A percentile compares a stretch with the other conserved stretches of the same genome.
Conservation (phyloP, 2,888 invertebrate genomes). For the Sarcophaga caerulescens region DNA sequence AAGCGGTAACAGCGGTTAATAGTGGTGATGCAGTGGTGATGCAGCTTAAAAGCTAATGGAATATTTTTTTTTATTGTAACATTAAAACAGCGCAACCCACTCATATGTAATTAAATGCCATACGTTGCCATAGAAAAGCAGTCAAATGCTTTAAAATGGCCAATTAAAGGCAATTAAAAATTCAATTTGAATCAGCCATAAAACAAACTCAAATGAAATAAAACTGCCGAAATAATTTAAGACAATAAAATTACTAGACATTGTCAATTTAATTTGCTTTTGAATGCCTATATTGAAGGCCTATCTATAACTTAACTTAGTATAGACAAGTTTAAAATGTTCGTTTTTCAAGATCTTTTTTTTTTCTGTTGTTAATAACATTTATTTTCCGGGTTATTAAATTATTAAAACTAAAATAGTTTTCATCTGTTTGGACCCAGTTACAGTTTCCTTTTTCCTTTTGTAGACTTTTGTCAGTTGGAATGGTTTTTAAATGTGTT, state of each 20-base stretch:
- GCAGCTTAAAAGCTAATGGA: neutral
- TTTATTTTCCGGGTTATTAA: constrained; percentile 60
- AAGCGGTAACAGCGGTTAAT: neutral
- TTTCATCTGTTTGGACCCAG: neutral
- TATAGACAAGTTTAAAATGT: no score
- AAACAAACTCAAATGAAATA: neutral
- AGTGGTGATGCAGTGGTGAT: neutral
- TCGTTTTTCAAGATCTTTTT: no score
- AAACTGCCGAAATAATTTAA: neutral
- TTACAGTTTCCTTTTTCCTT: neutral
- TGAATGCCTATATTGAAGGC: neutral
- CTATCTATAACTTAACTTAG: no score
- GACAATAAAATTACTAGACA: constrained; percentile 26
- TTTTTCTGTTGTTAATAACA: neutral
- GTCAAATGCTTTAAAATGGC: neutral
- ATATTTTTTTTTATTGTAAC: neutral
- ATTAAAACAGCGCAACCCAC: constrained; percentile 21
- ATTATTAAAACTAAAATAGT: constrained; percentile 31
- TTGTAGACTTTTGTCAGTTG: neutral
- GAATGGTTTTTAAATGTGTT: constrained; percentile 48
- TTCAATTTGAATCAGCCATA: constrained; percentile 18
- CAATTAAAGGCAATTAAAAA: constrained; percentile 42
- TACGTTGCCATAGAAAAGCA: neutral
- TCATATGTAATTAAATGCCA: neutral
- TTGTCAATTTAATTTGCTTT: constrained; percentile 46